These are phyloP conservation scores for Bactericera cockerelli DNA, from an alignment of 1,140 invertebrate genomes.

Conservation along the genomic window DNA sequence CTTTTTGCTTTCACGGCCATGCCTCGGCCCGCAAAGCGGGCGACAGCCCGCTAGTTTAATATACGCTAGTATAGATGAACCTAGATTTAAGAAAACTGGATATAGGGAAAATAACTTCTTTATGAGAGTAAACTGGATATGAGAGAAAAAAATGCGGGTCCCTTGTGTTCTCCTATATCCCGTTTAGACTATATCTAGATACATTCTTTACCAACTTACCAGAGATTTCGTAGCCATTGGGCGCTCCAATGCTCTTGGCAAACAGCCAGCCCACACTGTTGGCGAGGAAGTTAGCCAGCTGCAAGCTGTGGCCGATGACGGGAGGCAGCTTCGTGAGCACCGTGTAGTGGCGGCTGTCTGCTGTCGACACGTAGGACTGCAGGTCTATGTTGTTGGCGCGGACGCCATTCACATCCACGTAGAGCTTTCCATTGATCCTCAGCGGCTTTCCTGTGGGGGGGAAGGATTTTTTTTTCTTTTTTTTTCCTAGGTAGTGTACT, in stretches of 20 bases:
- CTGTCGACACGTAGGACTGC: slow-evolving; percentile 80
- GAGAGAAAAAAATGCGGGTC: too few species aligned
- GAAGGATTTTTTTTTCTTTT: too few species aligned
- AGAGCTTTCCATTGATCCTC: slow-evolving; percentile 69
- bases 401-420: slow-evolving; percentile 59
- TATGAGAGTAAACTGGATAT: too few species aligned
- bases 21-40: too few species aligned
- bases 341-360: slow-evolving; percentile 78
- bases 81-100: too few species aligned
- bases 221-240: slow-evolving; percentile 74
- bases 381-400: slow-evolving; percentile 60
- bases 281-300: slow-evolving; percentile 61
- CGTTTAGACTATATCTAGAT: too few species aligned
- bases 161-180: too few species aligned
- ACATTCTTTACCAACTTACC: slow-evolving; percentile 36
- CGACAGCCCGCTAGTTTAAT: too few species aligned
- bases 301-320: slow-evolving; percentile 56
- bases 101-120: too few species aligned
- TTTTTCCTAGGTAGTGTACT: too few species aligned
- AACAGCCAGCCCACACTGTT: slow-evolving; percentile 81
- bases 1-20: too few species aligned
- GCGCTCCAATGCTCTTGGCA: slow-evolving; percentile 51
- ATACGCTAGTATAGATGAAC: too few species aligned
- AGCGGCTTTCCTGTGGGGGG: slow-evolving; percentile 36
- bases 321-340: slow-evolving; percentile 65